A percentile compares a stretch with the other conserved stretches of the same genome.
Evolutionary conservation across 2,888 invertebrate species (phyloP).

Genomic region (Ornithoptera alexandrae): DNA sequence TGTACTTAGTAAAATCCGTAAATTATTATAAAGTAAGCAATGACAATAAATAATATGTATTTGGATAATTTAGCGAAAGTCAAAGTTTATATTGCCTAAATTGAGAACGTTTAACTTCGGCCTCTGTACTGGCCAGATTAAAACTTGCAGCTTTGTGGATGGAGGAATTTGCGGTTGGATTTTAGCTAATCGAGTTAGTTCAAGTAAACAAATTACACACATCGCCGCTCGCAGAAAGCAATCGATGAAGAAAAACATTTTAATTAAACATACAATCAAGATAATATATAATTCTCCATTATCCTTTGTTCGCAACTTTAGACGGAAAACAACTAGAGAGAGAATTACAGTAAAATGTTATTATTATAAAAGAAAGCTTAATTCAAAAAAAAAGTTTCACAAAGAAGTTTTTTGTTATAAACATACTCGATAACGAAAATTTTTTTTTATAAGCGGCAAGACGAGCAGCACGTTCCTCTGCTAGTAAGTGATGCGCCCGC

Average conservation of each 20-base stretch:
- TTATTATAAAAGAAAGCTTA: no score
- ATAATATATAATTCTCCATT: not conserved
- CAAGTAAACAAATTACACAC: constrained; percentile 18
- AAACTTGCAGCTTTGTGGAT: constrained; percentile 14
- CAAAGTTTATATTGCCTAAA: constrained; percentile 6
- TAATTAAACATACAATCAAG: no score
- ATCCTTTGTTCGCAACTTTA: not conserved
- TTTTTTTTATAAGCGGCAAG: no score
- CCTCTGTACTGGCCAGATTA: constrained; percentile 7
- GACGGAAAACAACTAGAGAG: not conserved
- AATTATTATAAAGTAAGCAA: not conserved
- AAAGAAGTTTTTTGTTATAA: no score
- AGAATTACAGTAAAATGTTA: no score
- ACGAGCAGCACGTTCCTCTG: no score
- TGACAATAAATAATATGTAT: not conserved
- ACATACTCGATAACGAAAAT: no score
- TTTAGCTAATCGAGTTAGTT: constrained; percentile 9
- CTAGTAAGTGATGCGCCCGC: no score
- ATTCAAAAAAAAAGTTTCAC: no score
- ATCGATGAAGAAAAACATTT: not conserved
- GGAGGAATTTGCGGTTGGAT: constrained; percentile 18
- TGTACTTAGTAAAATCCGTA: not conserved
- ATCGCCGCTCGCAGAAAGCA: not conserved
- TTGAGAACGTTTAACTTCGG: constrained; percentile 9
- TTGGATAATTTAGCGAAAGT: not conserved